phyloP scores from a whole-genome alignment of 2,797 vertebrate genomes.

The Hoplostethus atlanticus region DNA sequence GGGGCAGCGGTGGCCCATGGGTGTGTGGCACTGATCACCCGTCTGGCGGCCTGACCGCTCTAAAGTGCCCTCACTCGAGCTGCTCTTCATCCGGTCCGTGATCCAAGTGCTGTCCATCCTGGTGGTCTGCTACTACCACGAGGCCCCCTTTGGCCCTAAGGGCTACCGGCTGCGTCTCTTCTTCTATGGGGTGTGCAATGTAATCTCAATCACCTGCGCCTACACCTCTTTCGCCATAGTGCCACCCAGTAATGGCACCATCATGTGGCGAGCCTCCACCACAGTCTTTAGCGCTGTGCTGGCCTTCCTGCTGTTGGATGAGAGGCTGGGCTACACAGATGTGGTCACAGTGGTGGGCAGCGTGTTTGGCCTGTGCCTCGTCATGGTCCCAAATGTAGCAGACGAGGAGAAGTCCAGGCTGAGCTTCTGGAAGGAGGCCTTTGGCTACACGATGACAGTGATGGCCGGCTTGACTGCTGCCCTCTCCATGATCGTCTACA shows the following conservation, averaged over 20 bases:
- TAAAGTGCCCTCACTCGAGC: conserved; percentile 96
- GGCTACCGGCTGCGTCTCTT: conserved; percentile 95
- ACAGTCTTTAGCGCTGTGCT: conserved; percentile 96
- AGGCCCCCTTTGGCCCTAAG: conserved; percentile 94
- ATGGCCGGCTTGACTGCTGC: conserved; percentile 97
- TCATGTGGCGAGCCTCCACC: conserved; percentile 98
- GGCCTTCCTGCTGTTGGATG: conserved; percentile 94
- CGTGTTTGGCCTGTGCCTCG: conserved; percentile 94
- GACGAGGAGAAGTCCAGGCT: conserved; percentile 92
- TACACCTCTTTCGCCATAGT: conserved; percentile 98
- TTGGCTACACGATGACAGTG: conserved; percentile 98
- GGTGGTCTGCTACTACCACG: conserved; percentile 93
- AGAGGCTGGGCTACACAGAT: conserved; percentile 92
- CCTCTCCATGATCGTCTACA: conserved; percentile 98
- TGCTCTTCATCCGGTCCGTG: conserved; percentile 97
- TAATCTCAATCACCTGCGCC: conserved; percentile 98
- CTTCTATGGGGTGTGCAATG: conserved; percentile 96
- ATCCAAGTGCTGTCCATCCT: conserved; percentile 94
- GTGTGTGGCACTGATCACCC: conserved; percentile 95
- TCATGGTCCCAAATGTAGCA: conserved; percentile 96
- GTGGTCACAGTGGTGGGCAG: conserved; percentile 92
- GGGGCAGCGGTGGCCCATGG: conserved; percentile 95
- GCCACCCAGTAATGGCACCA: conserved; percentile 96
- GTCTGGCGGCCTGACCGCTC: conserved; percentile 95
- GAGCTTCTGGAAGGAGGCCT: conserved; percentile 97